These are phyloP conservation scores for Paedocypris micromegethes DNA, from an alignment of 2,797 vertebrate genomes.

Conservation along the genomic window DNA sequence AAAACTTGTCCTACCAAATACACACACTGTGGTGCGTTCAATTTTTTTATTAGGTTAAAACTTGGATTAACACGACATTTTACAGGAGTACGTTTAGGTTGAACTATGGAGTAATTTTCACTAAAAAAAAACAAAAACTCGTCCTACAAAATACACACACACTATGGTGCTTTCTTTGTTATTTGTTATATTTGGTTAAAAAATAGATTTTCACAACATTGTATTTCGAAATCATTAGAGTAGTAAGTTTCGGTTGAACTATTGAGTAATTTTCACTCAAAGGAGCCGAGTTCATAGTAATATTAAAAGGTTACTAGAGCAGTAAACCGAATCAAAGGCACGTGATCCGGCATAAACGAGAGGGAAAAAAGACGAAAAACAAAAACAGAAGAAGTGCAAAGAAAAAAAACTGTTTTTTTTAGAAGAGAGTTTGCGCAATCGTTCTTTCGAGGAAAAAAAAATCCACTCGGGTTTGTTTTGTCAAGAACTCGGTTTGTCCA, in stretches of 20 bases:
- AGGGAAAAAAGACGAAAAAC: too few species aligned
- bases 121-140: neutral
- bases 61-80: too few species aligned
- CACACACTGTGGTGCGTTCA: too few species aligned
- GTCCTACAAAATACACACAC: too few species aligned
- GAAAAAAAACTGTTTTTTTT: slow-evolving; percentile 54
- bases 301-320: slow-evolving; percentile 5
- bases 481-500: slow-evolving; percentile 40
- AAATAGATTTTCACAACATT: too few species aligned
- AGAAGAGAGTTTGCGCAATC: slow-evolving; percentile 52
- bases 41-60: too few species aligned
- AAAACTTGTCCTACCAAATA: too few species aligned
- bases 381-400: neutral
- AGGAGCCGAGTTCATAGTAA: neutral
- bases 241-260: neutral
- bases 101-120: slow-evolving; percentile 5
- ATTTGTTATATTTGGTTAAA: too few species aligned
- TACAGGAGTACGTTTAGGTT: too few species aligned
- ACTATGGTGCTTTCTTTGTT: too few species aligned
- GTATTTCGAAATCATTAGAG: too few species aligned
- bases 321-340: neutral
- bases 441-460: slow-evolving; percentile 38
- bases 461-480: slow-evolving; percentile 63
- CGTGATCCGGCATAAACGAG: neutral
- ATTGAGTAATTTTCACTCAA: slow-evolving; percentile 1